Percentiles rank a stretch among this genome's conserved stretches.
These are phyloP conservation scores for Pleuronectes platessa DNA, from an alignment of 2,113 vertebrate genomes.

Conservation along the genomic window DNA sequence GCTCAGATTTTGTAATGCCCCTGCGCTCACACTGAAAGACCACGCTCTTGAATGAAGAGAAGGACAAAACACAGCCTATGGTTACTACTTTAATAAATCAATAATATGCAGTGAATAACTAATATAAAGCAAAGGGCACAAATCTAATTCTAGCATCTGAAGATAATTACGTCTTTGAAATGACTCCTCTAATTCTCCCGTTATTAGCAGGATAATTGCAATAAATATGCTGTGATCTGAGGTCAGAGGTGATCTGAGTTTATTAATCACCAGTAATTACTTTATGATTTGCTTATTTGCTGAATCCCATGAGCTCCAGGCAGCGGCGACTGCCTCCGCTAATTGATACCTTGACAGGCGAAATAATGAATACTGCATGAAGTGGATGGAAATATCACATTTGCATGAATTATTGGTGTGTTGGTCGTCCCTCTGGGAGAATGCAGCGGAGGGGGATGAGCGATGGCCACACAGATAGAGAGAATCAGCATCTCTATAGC, in stretches of 20 bases:
- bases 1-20: too few species aligned
- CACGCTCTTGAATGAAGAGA: too few species aligned
- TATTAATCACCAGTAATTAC: constrained; percentile 56
- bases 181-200: background rate
- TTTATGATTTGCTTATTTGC: constrained; percentile 43
- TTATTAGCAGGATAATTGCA: constrained; percentile 17
- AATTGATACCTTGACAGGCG: constrained; percentile 62
- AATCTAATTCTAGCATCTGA: background rate
- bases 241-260: constrained; percentile 40
- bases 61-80: too few species aligned
- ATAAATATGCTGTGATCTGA: constrained; percentile 35
- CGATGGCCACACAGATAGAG: background rate
- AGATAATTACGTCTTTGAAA: background rate
- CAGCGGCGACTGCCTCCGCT: constrained; percentile 36
- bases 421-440: constrained; percentile 40
- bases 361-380: constrained; percentile 70
- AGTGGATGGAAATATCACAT: constrained; percentile 75
- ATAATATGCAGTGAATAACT: background rate
- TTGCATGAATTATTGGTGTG: constrained; percentile 73
- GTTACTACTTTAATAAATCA: background rate
- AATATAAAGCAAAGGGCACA: background rate
- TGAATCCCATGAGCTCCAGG: constrained; percentile 18
- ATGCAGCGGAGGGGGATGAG: constrained; percentile 12
- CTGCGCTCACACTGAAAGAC: too few species aligned
- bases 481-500: background rate